These are phyloP conservation scores for Channa maculata DNA, from an alignment of 2,113 vertebrate species.

Conservation along the genomic window DNA sequence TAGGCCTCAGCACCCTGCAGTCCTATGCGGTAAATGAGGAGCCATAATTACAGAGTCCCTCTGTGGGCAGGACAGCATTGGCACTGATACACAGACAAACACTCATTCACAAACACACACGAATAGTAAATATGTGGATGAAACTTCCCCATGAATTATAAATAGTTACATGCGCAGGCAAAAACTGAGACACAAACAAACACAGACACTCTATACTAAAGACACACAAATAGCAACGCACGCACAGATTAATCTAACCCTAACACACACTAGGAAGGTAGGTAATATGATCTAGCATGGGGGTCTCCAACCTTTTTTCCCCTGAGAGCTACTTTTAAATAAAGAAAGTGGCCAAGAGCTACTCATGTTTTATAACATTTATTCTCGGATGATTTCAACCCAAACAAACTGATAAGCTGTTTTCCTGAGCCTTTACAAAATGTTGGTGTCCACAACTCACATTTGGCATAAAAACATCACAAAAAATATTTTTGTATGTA, in stretches of 20 bases:
- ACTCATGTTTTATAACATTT: no score
- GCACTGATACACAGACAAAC: slow-evolving; percentile 41
- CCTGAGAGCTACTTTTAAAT: no score
- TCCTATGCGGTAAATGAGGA: slow-evolving; percentile 49
- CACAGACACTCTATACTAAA: background rate
- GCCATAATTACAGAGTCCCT: slow-evolving; percentile 75
- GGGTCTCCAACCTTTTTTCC: no score
- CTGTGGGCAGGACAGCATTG: slow-evolving; percentile 49
- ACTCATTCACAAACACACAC: slow-evolving; percentile 37
- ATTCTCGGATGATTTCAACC: no score
- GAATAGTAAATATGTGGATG: slow-evolving; percentile 34
- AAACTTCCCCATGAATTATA: slow-evolving; percentile 39
- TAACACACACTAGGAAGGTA: slow-evolving; percentile 34
- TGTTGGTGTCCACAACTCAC: no score
- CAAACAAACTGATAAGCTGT: no score
- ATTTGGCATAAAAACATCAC: no score
- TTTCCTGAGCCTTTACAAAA: no score
- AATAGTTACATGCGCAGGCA: slow-evolving; percentile 17
- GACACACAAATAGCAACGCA: background rate
- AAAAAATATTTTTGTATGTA: no score
- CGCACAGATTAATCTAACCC: background rate
- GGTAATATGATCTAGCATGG: slow-evolving; percentile 65
- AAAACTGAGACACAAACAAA: slow-evolving; percentile 19
- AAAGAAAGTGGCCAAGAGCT: no score
- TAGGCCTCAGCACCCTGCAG: slow-evolving; percentile 21